Evolutionary conservation across 2,113 vertebrate species (phyloP).

Genomic region (Actenoides hombroni): DNA sequence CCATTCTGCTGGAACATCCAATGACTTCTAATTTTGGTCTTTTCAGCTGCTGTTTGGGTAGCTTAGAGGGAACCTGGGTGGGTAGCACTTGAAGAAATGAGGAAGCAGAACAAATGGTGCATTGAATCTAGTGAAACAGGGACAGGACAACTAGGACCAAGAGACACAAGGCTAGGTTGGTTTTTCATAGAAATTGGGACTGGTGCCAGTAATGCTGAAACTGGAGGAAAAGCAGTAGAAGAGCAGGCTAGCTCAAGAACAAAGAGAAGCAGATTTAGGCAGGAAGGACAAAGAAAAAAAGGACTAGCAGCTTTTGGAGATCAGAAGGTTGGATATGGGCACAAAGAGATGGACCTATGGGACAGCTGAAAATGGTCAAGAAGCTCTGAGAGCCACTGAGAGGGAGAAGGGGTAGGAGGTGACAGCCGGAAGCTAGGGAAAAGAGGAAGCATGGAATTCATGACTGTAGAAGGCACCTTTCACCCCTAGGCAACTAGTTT

Average conservation of each 20-base stretch:
- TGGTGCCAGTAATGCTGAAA: not conserved
- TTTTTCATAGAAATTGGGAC: not conserved
- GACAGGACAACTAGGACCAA: not conserved
- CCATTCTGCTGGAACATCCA: not conserved
- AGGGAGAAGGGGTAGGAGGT: not conserved
- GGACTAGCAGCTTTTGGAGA: not conserved
- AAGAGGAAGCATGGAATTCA: not conserved
- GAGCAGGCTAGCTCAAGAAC: not conserved
- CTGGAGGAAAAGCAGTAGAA: not conserved
- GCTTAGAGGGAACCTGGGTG: not conserved
- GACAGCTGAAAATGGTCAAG: not conserved
- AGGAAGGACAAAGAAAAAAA: not conserved
- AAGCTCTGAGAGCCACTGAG: not conserved
- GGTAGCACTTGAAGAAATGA: not conserved
- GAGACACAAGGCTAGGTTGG: not conserved
- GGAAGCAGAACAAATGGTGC: not conserved
- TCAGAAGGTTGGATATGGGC: not conserved
- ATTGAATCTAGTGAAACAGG: not conserved
- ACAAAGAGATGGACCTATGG: not conserved
- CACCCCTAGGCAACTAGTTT: conserved; percentile 32
- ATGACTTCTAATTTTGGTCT: not conserved
- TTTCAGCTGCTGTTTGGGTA: not conserved
- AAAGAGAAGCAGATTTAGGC: not conserved
- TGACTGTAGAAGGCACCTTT: conserved; percentile 10
- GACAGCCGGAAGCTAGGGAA: not conserved